Evolutionary conservation across 2,888 invertebrate genomes (phyloP), one percentile per base, ranked within the genome.

Genomic region (Chloroclystis v-ata): DNA sequence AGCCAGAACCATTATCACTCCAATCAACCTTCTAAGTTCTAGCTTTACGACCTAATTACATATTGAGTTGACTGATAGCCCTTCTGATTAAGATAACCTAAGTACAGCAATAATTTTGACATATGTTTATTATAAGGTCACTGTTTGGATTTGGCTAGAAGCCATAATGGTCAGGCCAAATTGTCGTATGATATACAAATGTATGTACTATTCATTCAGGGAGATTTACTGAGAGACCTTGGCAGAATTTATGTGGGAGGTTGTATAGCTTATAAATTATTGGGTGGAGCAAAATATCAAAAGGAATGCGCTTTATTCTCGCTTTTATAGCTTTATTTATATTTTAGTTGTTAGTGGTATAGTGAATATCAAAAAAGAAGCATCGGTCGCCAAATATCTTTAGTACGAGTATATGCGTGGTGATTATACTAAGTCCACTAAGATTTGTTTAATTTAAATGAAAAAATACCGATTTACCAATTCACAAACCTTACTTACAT

Each of bases 101-200:
- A 29, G 33, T 41, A 10, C 30, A 7, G 38, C 28, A 42, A 46
- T 49, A 49, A 49, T 35, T 49, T 43, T 49, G 46, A 49, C 25
- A 42, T 29, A 49, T 49, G 26, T 35, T 33, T 49, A 46, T 43
- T 35, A 49, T 42, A 46, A 46, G 49, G 46, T 42, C 45, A 39
- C 37, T 10, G 25, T 33, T 30, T 40, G 9, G 10, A 20, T 28
- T 26, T 57, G 54, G 54, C 46, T 6, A 1, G 4, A 33, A 37
- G 57, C 57, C 57, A 54, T 43, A 54, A 49, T 25, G 50, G 56
- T 50, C 52, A 52, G 50, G 49, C 46, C 28, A 38, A 32, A 52
- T 43, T 47, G 49, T 52, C 48, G 37, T 33, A 56, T 43, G 38
- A 52, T 48, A 46, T 48, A 50, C 43, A 47, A 48, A 51, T 41